Conservation (phyloP, 2,113 vertebrate species). For the Cichladusa arquata region DNA sequence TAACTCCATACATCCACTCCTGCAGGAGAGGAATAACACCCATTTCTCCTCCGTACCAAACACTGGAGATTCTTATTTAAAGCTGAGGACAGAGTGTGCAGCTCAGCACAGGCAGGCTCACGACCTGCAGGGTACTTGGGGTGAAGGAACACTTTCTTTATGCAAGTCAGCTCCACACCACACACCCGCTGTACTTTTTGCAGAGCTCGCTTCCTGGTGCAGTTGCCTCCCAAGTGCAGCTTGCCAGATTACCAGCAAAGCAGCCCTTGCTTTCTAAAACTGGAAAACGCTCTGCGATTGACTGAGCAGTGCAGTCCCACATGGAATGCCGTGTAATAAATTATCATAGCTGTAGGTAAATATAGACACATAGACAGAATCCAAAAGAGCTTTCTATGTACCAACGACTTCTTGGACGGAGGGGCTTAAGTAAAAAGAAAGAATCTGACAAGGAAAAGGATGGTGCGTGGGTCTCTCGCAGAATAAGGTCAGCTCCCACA, state of each 20-base stretch:
- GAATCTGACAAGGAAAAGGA: conserved; percentile 47
- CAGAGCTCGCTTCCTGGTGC: conserved; percentile 55
- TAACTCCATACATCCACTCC: conserved; percentile 75
- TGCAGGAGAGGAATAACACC: conserved; percentile 56
- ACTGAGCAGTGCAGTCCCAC: conserved; percentile 53
- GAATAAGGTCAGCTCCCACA: conserved; percentile 60
- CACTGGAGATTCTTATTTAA: conserved; percentile 9
- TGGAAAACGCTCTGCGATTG: conserved; percentile 29
- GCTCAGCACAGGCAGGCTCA: neutral
- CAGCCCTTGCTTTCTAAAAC: conserved; percentile 41
- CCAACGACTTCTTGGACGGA: neutral
- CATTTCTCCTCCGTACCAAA: neutral
- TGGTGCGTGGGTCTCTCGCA: conserved; percentile 53
- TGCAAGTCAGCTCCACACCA: conserved; percentile 56
- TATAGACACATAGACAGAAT: conserved; percentile 34
- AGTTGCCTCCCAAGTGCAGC: conserved; percentile 28
- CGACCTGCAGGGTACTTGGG: conserved; percentile 34
- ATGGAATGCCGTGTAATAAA: neutral
- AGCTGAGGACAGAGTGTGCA: conserved; percentile 33
- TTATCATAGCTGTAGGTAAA: conserved; percentile 30
- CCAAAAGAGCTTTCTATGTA: conserved; percentile 40
- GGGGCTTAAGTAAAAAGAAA: conserved; percentile 11
- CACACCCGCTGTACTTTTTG: conserved; percentile 53
- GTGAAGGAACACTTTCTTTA: conserved; percentile 50
- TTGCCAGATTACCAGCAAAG: conserved; percentile 47